Base-by-base conservation (phyloP, 2,888 invertebrate species). In the Chrysopilus asiliformis region DNA sequence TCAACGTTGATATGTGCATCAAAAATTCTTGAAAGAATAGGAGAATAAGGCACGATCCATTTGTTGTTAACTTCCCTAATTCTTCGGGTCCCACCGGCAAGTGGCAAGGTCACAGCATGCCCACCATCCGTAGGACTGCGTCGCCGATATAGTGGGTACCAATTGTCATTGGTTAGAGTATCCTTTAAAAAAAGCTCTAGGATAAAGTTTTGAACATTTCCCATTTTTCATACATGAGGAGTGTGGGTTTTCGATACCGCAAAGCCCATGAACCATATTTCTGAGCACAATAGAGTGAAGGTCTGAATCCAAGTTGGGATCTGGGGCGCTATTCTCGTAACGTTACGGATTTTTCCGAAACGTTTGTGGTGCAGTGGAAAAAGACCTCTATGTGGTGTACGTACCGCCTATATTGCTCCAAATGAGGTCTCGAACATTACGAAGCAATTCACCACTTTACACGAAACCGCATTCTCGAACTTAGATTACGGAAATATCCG, bases 1-100 rank as follows among this genome's bases (percentile, higher is more conserved):
- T 64, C 60, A 10, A 63, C 56, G 44, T 63, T 58, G 7, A 53
- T 53, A 41, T 61, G 58, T 2, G 53, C 51, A 31, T 55, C 45
- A 29, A 48, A 56, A 8, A 45, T 48, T 39, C 49, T 50, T 2
- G 45, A 50, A 3, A 56, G 47, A 20, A 53, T 20, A 32, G 55
- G 56, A 6, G 44, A 51, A 47, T 53, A 56, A 15, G 53, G 55
- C 9, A 59, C 57, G 42, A 59, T 43, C 53, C 51, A 58, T 22
- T 50, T 39, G 47, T 58, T 58, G 34, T 56, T 56, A 14, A 49
- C 32, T 16, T 41, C 45, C 28, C 45, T 16, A 22, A 41, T 28
- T 14, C n/a, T 15, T n/a, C 31, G 40, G 40, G 36, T 43, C 6
- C 44, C 31, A 17, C 19, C 36, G 14, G 36, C 30, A 28, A 34